Conservation (phyloP, 64 coral and sea anemone genomes). For the Stichodactyla mertensii region DNA sequence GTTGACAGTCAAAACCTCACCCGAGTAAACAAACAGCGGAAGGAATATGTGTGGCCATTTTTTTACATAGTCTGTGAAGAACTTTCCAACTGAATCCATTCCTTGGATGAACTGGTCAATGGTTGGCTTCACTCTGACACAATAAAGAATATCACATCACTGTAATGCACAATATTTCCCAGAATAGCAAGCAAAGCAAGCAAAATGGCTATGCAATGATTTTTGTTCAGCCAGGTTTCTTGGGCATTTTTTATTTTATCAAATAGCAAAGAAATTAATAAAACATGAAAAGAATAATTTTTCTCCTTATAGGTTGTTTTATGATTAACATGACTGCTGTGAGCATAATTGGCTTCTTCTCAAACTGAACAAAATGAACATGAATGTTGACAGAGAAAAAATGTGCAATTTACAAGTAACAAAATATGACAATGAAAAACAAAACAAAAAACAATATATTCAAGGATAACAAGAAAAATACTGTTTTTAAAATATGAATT, state of each 20-base stretch:
- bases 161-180: constrained; percentile 5
- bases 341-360: not conserved
- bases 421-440: not conserved
- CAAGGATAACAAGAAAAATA: not conserved
- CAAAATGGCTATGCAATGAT: not conserved
- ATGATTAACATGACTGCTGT: too few species aligned
- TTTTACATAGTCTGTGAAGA: constrained; percentile 54
- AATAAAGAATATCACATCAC: constrained; percentile 11
- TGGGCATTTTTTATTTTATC: too few species aligned
- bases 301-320: too few species aligned
- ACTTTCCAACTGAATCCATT: constrained; percentile 42
- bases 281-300: too few species aligned
- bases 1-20: constrained; percentile 31
- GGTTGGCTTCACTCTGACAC: constrained; percentile 39
- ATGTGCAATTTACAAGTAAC: not conserved
- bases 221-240: not conserved
- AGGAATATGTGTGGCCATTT: constrained; percentile 58
- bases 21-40: constrained; percentile 40
- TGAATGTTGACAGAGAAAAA: not conserved
- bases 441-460: not conserved
- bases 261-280: too few species aligned
- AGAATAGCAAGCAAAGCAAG: not conserved
- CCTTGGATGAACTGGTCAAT: constrained; percentile 45
- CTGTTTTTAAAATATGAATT: too few species aligned
- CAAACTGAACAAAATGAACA: not conserved